These are phyloP conservation scores for Limonius californicus DNA, from an alignment of 1,140 invertebrate genomes.

Conservation along the genomic window DNA sequence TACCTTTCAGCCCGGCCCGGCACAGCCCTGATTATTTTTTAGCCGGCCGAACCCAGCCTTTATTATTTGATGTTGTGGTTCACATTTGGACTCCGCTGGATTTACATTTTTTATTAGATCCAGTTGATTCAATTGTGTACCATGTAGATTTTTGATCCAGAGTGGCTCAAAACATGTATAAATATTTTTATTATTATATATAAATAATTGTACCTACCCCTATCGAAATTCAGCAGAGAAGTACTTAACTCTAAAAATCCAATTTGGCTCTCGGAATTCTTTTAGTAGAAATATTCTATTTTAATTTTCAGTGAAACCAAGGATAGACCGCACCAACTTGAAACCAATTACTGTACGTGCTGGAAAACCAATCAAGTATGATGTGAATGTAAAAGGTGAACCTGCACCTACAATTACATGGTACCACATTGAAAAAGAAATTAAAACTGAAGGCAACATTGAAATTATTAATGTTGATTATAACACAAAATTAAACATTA, in stretches of 20 bases:
- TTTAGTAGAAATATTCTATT: background rate
- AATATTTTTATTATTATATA: background rate
- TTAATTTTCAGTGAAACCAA: slow-evolving; percentile 85
- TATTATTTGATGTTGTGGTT: background rate
- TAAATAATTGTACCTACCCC: background rate
- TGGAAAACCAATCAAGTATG: slow-evolving; percentile 88
- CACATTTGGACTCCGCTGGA: background rate
- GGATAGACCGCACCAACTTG: slow-evolving; percentile 91
- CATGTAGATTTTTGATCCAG: too few relatives aligned
- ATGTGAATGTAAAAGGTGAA: slow-evolving; percentile 91
- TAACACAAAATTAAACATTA: slow-evolving; percentile 88
- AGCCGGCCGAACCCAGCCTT: background rate
- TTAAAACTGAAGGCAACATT: slow-evolving; percentile 65
- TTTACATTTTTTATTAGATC: too few relatives aligned
- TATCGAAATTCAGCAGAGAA: slow-evolving; percentile 5
- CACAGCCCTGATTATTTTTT: background rate
- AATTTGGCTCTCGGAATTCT: background rate
- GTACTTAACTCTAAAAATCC: background rate
- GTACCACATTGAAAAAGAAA: slow-evolving; percentile 60
- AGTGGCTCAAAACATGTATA: too few relatives aligned
- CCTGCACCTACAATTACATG: slow-evolving; percentile 90
- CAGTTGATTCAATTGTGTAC: too few relatives aligned
- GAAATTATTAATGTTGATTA: slow-evolving; percentile 89
- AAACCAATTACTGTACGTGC: slow-evolving; percentile 86
- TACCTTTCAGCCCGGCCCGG: background rate